Evolutionary conservation across 1,140 invertebrate genomes (phyloP).

Genomic region (Aphis gossypii): DNA sequence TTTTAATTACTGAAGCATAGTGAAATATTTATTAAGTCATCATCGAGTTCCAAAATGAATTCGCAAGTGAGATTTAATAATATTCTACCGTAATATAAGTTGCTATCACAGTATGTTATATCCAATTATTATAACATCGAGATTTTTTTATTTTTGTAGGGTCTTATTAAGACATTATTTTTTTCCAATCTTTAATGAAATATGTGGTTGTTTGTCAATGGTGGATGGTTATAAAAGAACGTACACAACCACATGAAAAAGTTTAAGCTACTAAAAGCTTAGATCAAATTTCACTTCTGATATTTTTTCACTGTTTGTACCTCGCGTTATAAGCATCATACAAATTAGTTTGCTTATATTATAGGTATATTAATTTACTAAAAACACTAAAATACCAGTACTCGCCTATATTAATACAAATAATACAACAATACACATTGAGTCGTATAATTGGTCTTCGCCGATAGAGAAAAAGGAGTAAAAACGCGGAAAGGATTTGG

Average conservation of each 20-base stretch:
- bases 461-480: background rate
- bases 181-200: background rate
- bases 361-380: no score
- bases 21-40: background rate
- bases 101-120: background rate
- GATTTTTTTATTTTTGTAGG: background rate
- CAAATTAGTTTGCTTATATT: background rate
- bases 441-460: background rate
- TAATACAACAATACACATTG: background rate
- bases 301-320: background rate
- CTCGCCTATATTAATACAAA: no score
- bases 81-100: background rate
- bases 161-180: background rate
- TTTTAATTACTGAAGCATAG: background rate
- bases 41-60: background rate
- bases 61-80: background rate
- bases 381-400: background rate
- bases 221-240: background rate
- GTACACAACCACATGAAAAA: background rate
- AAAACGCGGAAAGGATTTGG: background rate
- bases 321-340: background rate
- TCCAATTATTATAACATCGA: background rate
- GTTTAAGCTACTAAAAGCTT: background rate
- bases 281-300: background rate
- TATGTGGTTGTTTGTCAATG: background rate